Evolutionary conservation across 2,113 vertebrate genomes (phyloP), one percentile per base, ranked within the genome.

Genomic region (Pelodiscus sinensis): DNA sequence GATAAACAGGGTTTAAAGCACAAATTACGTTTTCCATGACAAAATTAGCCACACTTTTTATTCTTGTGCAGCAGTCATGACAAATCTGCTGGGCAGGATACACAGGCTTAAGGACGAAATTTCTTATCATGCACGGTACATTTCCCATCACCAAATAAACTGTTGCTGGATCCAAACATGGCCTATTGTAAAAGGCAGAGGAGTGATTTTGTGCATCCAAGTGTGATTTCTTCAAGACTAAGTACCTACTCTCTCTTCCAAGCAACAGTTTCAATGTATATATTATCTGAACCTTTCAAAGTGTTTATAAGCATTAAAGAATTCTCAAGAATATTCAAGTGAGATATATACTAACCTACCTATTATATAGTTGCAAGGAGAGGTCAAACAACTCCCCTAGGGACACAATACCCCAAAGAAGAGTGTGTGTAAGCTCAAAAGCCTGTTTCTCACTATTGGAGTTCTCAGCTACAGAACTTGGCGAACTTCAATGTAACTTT

Each of bases 161-260:
- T 1, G 38, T 16, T 19, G 85, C 57, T 16, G 25, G 79, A 24
- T 8, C 9, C 0, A 1, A 22, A 4, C 19, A 31, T 7, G 14
- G 18, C 14, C 21, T 35, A 3, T 68, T 38, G 78, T 54, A 71
- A 71, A 71, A 55, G 73, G 15, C 79, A 71, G 79, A 54, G 25
- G 9, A 71, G 9, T 0, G 38, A 71, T 44, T 85, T 31, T 54
- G 3, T 14, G 44, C 44, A 35, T 4, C n/a, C 6, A 9, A 29
- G n/a, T 27, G 25, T 25, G 12, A 1, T 5, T 4, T 86, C 78
- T 35, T 71, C n/a, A 35, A 71, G 18, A 10, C 65, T 8, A 71
- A n/a, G 31, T 35, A 35, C n/a, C 18, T 35, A 16, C 8, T 71
- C 18, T n/a, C n/a, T 35, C 9, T 71, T 54, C 79, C 35, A 51